phyloP scores from a whole-genome alignment of 1,140 invertebrate genomes.

The Metopolophium dirhodum region DNA sequence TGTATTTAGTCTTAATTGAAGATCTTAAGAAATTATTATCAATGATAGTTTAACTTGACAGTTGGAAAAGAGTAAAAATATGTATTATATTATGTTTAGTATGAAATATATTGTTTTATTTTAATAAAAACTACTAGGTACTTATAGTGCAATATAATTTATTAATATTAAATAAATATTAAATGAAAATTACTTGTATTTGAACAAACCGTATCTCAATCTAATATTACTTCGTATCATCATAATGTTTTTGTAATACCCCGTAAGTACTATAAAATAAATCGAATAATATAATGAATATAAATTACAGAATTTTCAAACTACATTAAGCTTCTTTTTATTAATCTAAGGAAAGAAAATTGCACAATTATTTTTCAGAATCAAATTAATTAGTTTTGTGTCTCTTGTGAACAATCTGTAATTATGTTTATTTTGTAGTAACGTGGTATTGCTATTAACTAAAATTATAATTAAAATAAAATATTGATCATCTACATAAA shows the following conservation, averaged over 20 bases:
- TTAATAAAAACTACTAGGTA: background rate
- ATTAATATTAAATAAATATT: background rate
- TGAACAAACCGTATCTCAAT: background rate
- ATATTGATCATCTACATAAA: background rate
- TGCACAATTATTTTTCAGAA: background rate
- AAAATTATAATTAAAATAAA: constrained; percentile 1
- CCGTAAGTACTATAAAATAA: background rate
- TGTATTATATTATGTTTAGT: background rate
- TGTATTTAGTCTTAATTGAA: no score
- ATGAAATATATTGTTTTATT: background rate
- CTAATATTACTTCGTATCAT: background rate
- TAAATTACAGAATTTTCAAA: background rate
- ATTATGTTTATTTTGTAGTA: background rate
- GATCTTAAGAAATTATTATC: no score
- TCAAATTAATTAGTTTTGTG: background rate
- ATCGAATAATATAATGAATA: background rate
- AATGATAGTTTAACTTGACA: no score
- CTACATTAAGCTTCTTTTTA: background rate
- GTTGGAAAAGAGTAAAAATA: no score
- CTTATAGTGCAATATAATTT: background rate
- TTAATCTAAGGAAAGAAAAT: background rate
- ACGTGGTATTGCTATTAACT: background rate
- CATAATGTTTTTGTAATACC: background rate
- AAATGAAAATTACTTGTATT: background rate
- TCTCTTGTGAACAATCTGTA: background rate